Evolutionary conservation across 2,797 vertebrate genomes (phyloP).

Genomic region (Taenioides sp.): DNA sequence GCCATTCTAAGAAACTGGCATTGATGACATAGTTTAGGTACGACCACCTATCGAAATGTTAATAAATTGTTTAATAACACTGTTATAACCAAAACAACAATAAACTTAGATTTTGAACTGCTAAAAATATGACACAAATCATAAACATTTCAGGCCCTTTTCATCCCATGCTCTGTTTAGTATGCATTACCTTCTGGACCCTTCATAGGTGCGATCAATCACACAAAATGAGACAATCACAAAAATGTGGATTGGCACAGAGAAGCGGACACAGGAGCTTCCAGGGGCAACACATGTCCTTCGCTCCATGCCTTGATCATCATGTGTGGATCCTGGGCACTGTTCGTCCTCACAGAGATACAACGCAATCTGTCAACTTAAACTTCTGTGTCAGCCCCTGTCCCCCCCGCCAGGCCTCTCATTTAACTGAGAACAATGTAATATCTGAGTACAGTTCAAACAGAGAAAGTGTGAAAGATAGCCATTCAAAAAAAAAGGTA

Average conservation of each 20-base stretch:
- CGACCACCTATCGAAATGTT: neutral
- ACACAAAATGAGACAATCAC: constrained; percentile 57
- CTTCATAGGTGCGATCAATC: constrained; percentile 63
- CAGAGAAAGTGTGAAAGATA: neutral
- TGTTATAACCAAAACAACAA: neutral
- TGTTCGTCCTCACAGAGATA: constrained; percentile 29
- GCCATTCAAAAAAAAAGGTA: neutral
- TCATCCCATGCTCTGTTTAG: constrained; percentile 33
- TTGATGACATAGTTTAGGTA: no score
- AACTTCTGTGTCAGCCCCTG: constrained; percentile 61
- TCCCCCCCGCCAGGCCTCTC: constrained; percentile 53
- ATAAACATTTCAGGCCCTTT: constrained; percentile 21
- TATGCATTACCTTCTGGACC: constrained; percentile 60
- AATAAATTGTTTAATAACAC: neutral
- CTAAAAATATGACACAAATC: neutral
- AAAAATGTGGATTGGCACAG: constrained; percentile 47
- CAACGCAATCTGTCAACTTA: constrained; percentile 73
- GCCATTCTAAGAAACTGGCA: no score
- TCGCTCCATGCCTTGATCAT: constrained; percentile 29
- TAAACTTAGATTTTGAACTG: neutral
- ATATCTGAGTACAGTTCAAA: constrained; percentile 18
- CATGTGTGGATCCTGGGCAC: constrained; percentile 45
- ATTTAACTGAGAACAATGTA: constrained; percentile 37
- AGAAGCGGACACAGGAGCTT: constrained; percentile 39
- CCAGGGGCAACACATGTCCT: constrained; percentile 42